Base-by-base conservation (phyloP, 2,888 invertebrate genomes). In the Seladonia tumulorum region DNA sequence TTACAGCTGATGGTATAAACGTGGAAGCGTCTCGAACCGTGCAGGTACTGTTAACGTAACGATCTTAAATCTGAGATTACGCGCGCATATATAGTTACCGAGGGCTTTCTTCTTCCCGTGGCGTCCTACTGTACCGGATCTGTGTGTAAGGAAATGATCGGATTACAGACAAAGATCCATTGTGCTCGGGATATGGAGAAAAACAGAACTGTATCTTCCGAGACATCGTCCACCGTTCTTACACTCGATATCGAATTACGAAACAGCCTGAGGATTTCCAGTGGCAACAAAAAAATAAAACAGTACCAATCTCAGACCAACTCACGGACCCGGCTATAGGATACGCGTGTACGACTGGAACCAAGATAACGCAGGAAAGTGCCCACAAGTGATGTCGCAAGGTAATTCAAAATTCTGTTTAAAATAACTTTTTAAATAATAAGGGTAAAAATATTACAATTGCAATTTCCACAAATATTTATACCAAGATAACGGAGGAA, bases 171-270 rank as follows among this genome's bases (percentile, higher is more conserved):
- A 90, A 85, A 80, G 87, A 81, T 79, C 84, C 89, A 87, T 90
- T 90, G 86, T 89, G 39, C 66, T 57, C 35, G 76, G 79, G 63
- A 57, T 53, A 83, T 81, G 90, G 88, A 86, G 77, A 82, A 86
- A 86, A 88, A 85, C 89, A 90, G 88, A 88, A 76, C 79, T 79
- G 83, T 83, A 83, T 90, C 88, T 87, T 85, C 81, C 29, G 85
- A 84, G 86, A 90, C 87, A 90, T 90, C 88, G 82, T 88, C 84
- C 79, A 79, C 79, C 74, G 76, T 78, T 82, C 87, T 81, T 82
- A 71, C 81, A 77, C 76, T 47, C 63, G 45, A 72, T 87, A 89
- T 89, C 86, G 49, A 76, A 85, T 89, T 86, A 89, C 89, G 22
- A 76, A 29, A 39, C 79, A 76, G 83, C 74, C 83, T 78, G 81